Evolutionary conservation across 2,888 invertebrate species (phyloP), one percentile per base, ranked within the genome.

Genomic region (Rhamphomyia laevipes): DNA sequence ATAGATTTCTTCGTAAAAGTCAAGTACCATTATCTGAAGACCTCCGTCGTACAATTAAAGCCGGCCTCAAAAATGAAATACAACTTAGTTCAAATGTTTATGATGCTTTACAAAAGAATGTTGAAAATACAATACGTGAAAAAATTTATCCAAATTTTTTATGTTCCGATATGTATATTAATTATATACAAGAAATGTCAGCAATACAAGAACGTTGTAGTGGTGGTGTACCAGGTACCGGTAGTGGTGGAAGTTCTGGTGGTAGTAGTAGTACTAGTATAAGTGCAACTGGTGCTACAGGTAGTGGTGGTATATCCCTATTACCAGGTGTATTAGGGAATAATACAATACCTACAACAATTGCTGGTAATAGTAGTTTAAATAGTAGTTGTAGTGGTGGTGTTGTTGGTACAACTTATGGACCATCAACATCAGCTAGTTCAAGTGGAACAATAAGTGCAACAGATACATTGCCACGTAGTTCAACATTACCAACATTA

Each of bases 61-160:
- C 80, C 58, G 77, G 80, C 58, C 78, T 87, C 61, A 82, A 82
- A 63, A 84, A 78, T 61, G 77, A 83, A 64, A 74, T 77, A 57
- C 74, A 75, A 60, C 78, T 82, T 61, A 86, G 82, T 70, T 80
- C 82, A 61, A 82, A 80, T 60, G 81, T 95, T 60, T 94, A 91
- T 69, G 90, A 93, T 70, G 79, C 80, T 58, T 89, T 87, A 71
- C 87, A 89, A 65, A 74, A 77, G 50, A 84, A 88, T 74, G 77
- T 77, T 61, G 91, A 91, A 65, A 77, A 80, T 41, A 80, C 85
- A 51, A 90, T 95, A 67, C 84, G 84, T 56, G 84, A 85, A 66
- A 86, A 89, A 52, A 86, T 89, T 53, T 95, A 95, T 74, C 88
- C 87, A 51, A 85, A 89, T 71, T 96, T 96, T 73, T 78, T 96